phyloP scores from a whole-genome alignment of 1,140 invertebrate genomes.

The Pomacea maculata region DNA sequence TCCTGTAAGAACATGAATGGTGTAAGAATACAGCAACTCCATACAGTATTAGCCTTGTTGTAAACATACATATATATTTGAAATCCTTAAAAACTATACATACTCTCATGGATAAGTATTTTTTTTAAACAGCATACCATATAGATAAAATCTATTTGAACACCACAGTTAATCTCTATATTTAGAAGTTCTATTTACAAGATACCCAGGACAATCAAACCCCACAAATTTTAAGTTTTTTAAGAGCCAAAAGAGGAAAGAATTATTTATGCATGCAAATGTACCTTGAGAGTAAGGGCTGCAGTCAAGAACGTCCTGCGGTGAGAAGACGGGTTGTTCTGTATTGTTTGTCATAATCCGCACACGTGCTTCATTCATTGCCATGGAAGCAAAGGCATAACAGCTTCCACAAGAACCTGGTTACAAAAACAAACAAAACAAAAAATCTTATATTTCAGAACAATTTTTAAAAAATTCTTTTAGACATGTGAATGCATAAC shows the following conservation, averaged over 20 bases:
- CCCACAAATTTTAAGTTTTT: too few relatives aligned
- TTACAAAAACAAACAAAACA: not conserved
- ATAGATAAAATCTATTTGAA: not conserved
- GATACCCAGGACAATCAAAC: too few relatives aligned
- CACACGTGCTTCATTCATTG: conserved; percentile 66
- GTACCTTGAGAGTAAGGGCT: conserved; percentile 66
- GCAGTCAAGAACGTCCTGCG: conserved; percentile 70
- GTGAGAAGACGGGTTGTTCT: conserved; percentile 61
- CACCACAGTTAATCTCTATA: not conserved
- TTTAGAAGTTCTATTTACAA: not conserved
- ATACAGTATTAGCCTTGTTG: not conserved
- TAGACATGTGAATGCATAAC: not conserved
- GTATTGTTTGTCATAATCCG: conserved; percentile 67
- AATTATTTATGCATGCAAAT: not conserved
- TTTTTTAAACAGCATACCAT: not conserved
- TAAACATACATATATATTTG: too few relatives aligned
- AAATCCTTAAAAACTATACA: too few relatives aligned
- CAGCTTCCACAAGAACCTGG: conserved; percentile 68
- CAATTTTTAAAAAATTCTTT: not conserved
- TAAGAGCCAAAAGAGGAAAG: too few relatives aligned
- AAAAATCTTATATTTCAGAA: not conserved
- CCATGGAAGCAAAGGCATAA: conserved; percentile 69
- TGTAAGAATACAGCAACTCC: not conserved
- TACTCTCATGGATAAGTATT: not conserved
- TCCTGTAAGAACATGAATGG: conserved; percentile 37